A percentile compares a stretch with the other conserved stretches of the same genome.
Conservation (phyloP, 2,113 vertebrate genomes). For the Xenopus tropicalis region UCB_Xtro_10.0 CM004444.2:154902001-154902500, state of each 20-base stretch:
- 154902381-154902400: no score
- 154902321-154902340: no score
- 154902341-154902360: no score
- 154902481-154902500: neutral
- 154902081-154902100: conserved; percentile 73
- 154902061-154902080: conserved; percentile 82
- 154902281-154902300: conserved; percentile 59
- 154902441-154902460: conserved; percentile 26
- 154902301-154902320: no score
- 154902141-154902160: conserved; percentile 90
- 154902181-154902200: conserved; percentile 90
- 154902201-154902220: conserved; percentile 75
- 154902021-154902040: conserved; percentile 57
- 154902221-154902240: conserved; percentile 96
- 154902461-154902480: neutral
- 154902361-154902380: no score
- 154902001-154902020: conserved; percentile 51
- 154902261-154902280: conserved; percentile 80
- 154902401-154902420: no score
- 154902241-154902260: conserved; percentile 89
- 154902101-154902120: conserved; percentile 64
- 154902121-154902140: conserved; percentile 92
- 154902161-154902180: conserved; percentile 96
- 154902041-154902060: conserved; percentile 65
- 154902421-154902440: neutral